Evolutionary conservation across 2,888 invertebrate genomes (phyloP).

Genomic region (Clitarchus hookeri): DNA sequence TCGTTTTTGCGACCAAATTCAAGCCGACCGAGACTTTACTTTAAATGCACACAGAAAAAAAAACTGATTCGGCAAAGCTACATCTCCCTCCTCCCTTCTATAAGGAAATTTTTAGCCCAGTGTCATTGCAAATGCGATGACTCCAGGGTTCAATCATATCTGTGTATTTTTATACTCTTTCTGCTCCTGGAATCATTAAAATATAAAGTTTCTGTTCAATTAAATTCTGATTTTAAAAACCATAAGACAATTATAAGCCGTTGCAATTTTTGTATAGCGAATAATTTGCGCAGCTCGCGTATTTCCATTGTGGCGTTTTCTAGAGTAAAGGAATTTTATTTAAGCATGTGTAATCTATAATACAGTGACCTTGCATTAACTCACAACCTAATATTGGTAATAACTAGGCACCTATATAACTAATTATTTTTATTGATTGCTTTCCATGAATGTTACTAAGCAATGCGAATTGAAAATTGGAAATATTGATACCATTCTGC

Average conservation of each 20-base stretch:
- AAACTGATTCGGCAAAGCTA: too few species aligned
- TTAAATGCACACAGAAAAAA: too few species aligned
- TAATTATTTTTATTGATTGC: not conserved
- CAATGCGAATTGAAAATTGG: too few species aligned
- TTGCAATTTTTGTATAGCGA: not conserved
- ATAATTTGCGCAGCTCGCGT: not conserved
- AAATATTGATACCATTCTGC: too few species aligned
- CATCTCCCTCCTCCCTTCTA: too few species aligned
- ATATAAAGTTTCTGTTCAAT: not conserved
- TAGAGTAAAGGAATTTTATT: not conserved
- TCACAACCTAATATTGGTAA: not conserved
- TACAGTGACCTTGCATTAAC: not conserved
- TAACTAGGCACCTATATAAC: not conserved
- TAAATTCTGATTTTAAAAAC: not conserved
- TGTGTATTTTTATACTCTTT: not conserved
- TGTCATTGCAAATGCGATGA: too few species aligned
- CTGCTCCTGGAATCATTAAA: not conserved
- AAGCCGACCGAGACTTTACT: too few species aligned
- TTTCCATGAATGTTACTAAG: too few species aligned
- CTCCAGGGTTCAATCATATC: not conserved
- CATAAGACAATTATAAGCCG: not conserved
- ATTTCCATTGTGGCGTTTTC: not conserved
- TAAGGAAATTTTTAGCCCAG: too few species aligned
- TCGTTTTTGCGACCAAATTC: too few species aligned
- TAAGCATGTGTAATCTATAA: not conserved